These are phyloP conservation scores for Pachypsylla venusta DNA, from an alignment of 1,140 invertebrate genomes.

Conservation along the genomic window DNA sequence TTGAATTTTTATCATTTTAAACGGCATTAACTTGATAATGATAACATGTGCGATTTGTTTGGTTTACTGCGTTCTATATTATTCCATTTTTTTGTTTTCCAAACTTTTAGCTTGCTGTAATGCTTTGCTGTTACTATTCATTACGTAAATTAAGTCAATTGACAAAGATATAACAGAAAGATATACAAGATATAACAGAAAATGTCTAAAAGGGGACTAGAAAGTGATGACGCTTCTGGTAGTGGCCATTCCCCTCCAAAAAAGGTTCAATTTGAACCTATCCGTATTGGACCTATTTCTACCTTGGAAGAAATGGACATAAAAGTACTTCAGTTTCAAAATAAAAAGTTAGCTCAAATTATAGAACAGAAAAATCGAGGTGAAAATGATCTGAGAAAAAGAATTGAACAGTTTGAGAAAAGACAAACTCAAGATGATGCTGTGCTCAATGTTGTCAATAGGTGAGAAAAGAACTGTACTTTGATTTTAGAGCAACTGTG, in stretches of 20 bases:
- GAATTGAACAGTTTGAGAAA: conserved; percentile 94
- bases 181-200: no score
- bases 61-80: no score
- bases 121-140: no score
- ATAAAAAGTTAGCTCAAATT: conserved; percentile 77
- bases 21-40: no score
- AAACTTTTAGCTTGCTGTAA: no score
- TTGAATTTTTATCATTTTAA: no score
- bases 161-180: no score
- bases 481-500: no score
- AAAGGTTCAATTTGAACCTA: conserved; percentile 85
- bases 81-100: no score
- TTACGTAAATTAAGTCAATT: no score
- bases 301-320: conserved; percentile 94
- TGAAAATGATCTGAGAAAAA: conserved; percentile 73
- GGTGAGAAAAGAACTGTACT: no score
- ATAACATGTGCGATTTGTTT: no score
- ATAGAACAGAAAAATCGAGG: conserved; percentile 78
- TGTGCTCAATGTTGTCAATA: conserved; percentile 92
- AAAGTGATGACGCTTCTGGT: conserved; percentile 36
- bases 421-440: conserved; percentile 94
- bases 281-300: conserved; percentile 79
- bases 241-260: conserved; percentile 60
- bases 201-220: conserved; percentile 61
- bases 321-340: conserved; percentile 93